phyloP scores from a whole-genome alignment of 2,888 invertebrate species.

The Euplagia quadripunctaria region DNA sequence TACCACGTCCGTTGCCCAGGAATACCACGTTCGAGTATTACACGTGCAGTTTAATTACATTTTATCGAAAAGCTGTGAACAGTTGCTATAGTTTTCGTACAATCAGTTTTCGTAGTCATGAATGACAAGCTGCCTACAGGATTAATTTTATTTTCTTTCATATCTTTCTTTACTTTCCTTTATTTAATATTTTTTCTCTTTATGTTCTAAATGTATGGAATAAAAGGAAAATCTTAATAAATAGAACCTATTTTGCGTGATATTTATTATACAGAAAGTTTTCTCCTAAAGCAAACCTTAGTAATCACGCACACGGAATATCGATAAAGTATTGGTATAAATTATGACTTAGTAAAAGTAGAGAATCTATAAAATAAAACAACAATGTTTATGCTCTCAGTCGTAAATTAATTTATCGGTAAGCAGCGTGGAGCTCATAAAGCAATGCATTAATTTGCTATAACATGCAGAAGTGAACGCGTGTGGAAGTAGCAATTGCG shows the following conservation, averaged over 20 bases:
- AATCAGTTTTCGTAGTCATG: not conserved
- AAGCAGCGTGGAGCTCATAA: slow-evolving; percentile 5
- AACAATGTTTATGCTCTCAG: slow-evolving; percentile 6
- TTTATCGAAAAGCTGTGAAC: not conserved
- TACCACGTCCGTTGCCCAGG: no score
- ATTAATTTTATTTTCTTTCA: not conserved
- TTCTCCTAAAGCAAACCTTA: slow-evolving; percentile 15
- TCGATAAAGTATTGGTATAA: slow-evolving; percentile 20
- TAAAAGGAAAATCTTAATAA: not conserved
- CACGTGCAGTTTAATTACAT: not conserved
- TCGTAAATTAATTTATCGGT: slow-evolving; percentile 12
- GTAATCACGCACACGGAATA: slow-evolving; percentile 19
- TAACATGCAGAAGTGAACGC: not conserved
- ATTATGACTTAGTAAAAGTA: slow-evolving; percentile 18
- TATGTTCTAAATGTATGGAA: not conserved
- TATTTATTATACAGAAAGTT: slow-evolving; percentile 9
- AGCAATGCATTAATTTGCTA: slow-evolving; percentile 1
- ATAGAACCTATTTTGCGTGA: not conserved
- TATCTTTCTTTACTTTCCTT: not conserved
- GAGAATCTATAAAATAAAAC: slow-evolving; percentile 17
- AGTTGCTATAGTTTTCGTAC: not conserved
- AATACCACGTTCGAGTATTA: not conserved
- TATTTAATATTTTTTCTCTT: not conserved
- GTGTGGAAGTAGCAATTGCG: not conserved
- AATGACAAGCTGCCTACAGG: not conserved